Conservation (phyloP, 2,888 invertebrate species). For the Sisyra terminalis region DNA sequence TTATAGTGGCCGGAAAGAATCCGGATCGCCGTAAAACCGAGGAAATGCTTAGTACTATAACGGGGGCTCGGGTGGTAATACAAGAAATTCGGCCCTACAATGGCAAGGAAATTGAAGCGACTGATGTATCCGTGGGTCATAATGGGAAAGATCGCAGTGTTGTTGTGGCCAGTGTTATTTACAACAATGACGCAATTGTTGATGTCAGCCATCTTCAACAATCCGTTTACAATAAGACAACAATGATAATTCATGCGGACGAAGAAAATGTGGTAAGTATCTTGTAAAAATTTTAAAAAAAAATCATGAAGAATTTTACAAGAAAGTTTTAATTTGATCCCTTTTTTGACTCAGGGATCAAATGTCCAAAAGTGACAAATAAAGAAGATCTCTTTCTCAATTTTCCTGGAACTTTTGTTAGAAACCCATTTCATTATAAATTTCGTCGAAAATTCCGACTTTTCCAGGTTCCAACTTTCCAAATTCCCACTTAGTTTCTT, state of each 20-base stretch:
- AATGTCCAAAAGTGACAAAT: too few species aligned
- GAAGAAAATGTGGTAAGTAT: constrained; percentile 13
- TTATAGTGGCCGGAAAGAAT: constrained; percentile 63
- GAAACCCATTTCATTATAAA: too few species aligned
- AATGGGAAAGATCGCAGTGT: constrained; percentile 35
- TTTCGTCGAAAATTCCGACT: too few species aligned
- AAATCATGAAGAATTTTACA: too few species aligned
- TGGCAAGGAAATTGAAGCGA: constrained; percentile 35
- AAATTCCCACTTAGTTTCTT: too few species aligned
- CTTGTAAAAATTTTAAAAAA: too few species aligned
- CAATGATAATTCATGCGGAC: too few species aligned
- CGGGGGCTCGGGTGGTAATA: constrained; percentile 64
- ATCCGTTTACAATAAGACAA: constrained; percentile 23
- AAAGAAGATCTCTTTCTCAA: too few species aligned
- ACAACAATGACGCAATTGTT: constrained; percentile 46
- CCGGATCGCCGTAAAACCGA: constrained; percentile 57
- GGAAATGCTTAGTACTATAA: constrained; percentile 56
- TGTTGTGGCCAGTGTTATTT: constrained; percentile 52
- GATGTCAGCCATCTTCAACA: constrained; percentile 57
- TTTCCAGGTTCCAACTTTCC: too few species aligned
- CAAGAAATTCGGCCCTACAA: constrained; percentile 55
- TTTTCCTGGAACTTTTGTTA: too few species aligned
- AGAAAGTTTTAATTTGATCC: too few species aligned
- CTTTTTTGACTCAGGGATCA: too few species aligned
- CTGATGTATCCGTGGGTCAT: constrained; percentile 32